A percentile compares a stretch with the other conserved stretches of the same genome.
Evolutionary conservation across 1,140 invertebrate genomes (phyloP).

Genomic region (Drosophila pseudoobscura): DNA sequence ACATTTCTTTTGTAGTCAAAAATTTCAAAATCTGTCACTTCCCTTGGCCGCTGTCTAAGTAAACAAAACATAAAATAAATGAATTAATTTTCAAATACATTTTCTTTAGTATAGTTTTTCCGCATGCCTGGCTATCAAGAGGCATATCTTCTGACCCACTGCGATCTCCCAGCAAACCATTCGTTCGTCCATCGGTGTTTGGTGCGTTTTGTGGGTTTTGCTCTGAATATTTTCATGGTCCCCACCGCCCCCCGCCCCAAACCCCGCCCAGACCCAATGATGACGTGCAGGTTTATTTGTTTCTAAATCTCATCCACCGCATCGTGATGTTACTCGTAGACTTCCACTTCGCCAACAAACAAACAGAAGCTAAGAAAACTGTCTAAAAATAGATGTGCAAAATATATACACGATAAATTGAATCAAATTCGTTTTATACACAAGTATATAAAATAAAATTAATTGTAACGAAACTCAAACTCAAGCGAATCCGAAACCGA

Average conservation of each 20-base stretch:
- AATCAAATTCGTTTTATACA: no score
- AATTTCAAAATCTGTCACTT: no score
- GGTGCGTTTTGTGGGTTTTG: slow-evolving; percentile 9
- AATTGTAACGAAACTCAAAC: neutral
- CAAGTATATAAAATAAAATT: neutral
- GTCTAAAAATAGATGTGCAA: slow-evolving; percentile 55
- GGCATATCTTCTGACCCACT: slow-evolving; percentile 36
- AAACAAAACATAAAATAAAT: neutral
- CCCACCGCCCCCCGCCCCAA: neutral
- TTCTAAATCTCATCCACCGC: slow-evolving; percentile 35
- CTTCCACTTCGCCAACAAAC: slow-evolving; percentile 15
- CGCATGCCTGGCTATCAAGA: slow-evolving; percentile 24
- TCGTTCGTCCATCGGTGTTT: neutral
- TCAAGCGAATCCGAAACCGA: slow-evolving; percentile 13
- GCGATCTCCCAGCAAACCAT: neutral
- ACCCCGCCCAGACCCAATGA: neutral
- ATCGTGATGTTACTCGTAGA: slow-evolving; percentile 43
- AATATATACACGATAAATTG: slow-evolving; percentile 36
- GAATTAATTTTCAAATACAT: slow-evolving; percentile 10
- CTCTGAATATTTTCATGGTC: slow-evolving; percentile 44
- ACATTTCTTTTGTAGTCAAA: no score
- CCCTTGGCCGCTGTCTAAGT: no score
- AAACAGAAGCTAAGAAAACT: slow-evolving; percentile 33
- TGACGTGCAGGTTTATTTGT: slow-evolving; percentile 57
- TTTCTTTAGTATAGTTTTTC: slow-evolving; percentile 20